A percentile compares a stretch with the other conserved stretches of the same genome.
Conservation (phyloP, 2,888 invertebrate genomes). For the Sicus ferrugineus region DNA sequence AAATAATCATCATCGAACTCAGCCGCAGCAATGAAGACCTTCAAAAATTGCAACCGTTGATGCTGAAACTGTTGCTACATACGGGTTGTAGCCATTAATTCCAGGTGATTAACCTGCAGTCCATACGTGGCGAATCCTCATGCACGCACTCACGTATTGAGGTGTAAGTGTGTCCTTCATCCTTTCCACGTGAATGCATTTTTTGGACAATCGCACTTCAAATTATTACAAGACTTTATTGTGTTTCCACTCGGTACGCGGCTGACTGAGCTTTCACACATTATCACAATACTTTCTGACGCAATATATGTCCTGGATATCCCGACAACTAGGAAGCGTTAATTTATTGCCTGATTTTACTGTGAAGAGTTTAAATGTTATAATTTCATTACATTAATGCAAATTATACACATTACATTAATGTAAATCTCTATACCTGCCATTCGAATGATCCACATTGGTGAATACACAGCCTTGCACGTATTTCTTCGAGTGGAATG, state of each 20-base stretch:
- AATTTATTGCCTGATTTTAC: no score
- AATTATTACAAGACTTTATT: conserved; percentile 21
- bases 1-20: background rate
- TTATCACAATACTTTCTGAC: background rate
- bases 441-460: no score
- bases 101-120: conserved; percentile 37
- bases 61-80: conserved; percentile 23
- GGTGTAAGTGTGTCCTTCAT: conserved; percentile 7
- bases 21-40: conserved; percentile 18
- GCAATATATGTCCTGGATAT: no score
- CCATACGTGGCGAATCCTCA: no score
- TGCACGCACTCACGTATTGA: background rate
- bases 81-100: conserved; percentile 35
- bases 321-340: no score
- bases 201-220: conserved; percentile 28
- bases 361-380: no score
- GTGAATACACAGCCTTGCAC: no score
- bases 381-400: no score
- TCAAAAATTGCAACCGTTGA: conserved; percentile 25
- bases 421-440: no score
- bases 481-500: no score
- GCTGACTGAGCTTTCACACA: conserved; percentile 28
- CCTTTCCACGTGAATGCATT: conserved; percentile 34
- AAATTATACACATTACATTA: no score
- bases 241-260: conserved; percentile 9